Conservation (phyloP, 2,113 vertebrate genomes). For the Gallinago undulata region DNA sequence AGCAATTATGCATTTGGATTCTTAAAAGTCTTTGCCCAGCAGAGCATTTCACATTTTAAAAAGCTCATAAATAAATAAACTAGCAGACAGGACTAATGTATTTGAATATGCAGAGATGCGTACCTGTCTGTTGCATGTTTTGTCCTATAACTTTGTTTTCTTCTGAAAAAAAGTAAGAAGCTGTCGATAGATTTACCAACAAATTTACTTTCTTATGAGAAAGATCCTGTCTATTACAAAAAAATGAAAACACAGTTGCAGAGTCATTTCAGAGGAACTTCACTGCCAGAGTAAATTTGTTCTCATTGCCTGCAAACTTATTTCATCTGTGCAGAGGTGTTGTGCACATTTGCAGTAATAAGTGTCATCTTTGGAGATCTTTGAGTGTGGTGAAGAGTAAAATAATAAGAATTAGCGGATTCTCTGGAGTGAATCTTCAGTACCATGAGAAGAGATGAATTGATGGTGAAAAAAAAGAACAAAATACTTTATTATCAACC, state of each 20-base stretch:
- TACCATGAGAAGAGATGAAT: neutral
- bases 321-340: neutral
- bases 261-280: constrained; percentile 11
- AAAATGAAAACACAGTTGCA: neutral
- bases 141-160: neutral
- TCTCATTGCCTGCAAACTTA: constrained; percentile 2
- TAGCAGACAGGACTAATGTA: neutral
- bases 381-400: neutral
- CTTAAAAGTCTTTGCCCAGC: neutral
- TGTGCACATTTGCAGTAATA: constrained; percentile 5
- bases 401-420: constrained; percentile 33
- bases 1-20: neutral
- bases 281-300: constrained; percentile 1
- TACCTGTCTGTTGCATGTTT: neutral
- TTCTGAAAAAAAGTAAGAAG: neutral
- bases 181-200: neutral
- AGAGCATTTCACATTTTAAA: neutral
- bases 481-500: neutral
- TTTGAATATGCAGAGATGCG: neutral
- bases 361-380: constrained; percentile 6
- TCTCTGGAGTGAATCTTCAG: constrained; percentile 17
- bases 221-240: neutral
- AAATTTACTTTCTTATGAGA: neutral
- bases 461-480: neutral
- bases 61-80: neutral